Conservation (phyloP, 2,888 invertebrate species). For the Lepeophtheirus nordmannii region DNA sequence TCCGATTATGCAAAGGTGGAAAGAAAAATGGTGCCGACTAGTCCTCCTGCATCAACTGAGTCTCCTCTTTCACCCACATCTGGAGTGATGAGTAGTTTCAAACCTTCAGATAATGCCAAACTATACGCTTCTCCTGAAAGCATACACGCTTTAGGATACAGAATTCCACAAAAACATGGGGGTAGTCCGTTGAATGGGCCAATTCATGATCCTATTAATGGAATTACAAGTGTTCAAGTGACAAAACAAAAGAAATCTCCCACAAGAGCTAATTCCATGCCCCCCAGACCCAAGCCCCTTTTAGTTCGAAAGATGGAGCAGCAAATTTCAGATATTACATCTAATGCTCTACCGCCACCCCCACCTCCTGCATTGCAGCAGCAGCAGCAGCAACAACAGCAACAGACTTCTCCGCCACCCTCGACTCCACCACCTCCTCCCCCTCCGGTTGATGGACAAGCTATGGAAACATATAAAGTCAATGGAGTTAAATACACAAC, state of each 20-base stretch:
- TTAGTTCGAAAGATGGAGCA: slow-evolving; percentile 5
- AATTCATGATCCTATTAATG: slow-evolving; percentile 1
- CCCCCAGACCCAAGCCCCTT: slow-evolving; percentile 25
- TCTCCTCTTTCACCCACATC: background rate
- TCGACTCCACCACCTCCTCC: background rate
- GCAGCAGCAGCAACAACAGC: background rate
- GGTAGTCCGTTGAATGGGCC: slow-evolving; percentile 17
- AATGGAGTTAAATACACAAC: slow-evolving; percentile 28
- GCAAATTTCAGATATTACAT: background rate
- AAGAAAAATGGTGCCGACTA: background rate
- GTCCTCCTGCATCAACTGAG: background rate
- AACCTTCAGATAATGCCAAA: slow-evolving; percentile 66
- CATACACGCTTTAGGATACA: slow-evolving; percentile 51
- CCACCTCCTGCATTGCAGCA: background rate
- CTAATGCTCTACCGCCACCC: no score
- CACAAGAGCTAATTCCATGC: slow-evolving; percentile 26
- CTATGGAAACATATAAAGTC: slow-evolving; percentile 26
- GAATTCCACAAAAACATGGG: slow-evolving; percentile 26
- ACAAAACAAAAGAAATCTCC: slow-evolving; percentile 15
- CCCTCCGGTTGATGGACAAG: background rate
- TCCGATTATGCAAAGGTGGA: slow-evolving; percentile 28
- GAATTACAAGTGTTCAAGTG: background rate
- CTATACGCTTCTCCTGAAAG: slow-evolving; percentile 78
- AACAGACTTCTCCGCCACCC: no score
- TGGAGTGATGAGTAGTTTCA: slow-evolving; percentile 53